Evolutionary conservation across 2,113 vertebrate genomes (phyloP).

Genomic region (Marcusenius ussheri): DNA sequence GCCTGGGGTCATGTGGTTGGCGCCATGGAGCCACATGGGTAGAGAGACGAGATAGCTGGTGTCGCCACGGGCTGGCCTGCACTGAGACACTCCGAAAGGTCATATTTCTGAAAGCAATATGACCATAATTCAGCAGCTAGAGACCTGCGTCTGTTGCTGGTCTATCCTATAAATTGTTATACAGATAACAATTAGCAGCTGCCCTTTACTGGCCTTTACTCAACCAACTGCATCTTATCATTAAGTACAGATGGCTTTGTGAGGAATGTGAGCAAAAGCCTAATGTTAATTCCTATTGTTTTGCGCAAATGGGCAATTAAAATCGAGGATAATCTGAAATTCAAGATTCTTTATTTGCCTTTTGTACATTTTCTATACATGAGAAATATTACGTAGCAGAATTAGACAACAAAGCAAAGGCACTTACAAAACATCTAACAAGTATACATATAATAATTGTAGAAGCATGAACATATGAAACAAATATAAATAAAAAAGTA

Average conservation of each 20-base stretch:
- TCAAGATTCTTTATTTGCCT: background rate
- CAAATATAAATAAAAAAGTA: background rate
- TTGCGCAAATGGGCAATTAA: background rate
- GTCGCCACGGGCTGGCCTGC: conserved; percentile 31
- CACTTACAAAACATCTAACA: background rate
- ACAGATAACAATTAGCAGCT: background rate
- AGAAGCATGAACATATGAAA: background rate
- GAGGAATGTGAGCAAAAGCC: background rate
- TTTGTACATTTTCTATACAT: background rate
- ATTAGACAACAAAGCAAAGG: background rate
- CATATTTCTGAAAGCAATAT: conserved; percentile 35
- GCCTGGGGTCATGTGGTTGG: conserved; percentile 29
- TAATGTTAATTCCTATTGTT: background rate
- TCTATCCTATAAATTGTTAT: background rate
- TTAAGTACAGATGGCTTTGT: background rate
- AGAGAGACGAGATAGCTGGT: conserved; percentile 38
- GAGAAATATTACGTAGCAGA: background rate
- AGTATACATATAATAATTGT: background rate
- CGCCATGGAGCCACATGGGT: conserved; percentile 35
- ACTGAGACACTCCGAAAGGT: conserved; percentile 40
- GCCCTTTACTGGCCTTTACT: background rate
- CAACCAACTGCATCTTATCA: background rate
- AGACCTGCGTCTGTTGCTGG: background rate
- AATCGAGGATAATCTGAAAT: background rate
- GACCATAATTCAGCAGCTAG: conserved; percentile 31